phyloP scores from a whole-genome alignment of 2,113 vertebrate genomes.

The Pseudonaja textilis region DNA sequence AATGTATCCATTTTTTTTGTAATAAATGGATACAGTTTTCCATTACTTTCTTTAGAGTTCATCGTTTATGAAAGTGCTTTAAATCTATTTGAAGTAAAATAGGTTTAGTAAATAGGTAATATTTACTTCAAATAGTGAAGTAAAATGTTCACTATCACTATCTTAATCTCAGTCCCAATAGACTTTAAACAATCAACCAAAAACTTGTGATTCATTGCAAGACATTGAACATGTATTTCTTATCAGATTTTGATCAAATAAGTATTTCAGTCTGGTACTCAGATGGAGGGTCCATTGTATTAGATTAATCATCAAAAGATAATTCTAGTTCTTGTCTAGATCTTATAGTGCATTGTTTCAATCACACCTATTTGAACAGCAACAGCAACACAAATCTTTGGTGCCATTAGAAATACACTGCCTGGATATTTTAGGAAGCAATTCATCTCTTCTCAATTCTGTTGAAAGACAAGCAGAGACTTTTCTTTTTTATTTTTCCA shows the following conservation, averaged over 20 bases:
- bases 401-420: neutral
- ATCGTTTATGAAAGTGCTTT: no score
- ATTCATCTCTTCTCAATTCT: neutral
- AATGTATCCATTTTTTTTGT: neutral
- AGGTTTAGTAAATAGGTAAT: no score
- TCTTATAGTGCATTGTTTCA: neutral
- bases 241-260: neutral
- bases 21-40: no score
- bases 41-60: no score
- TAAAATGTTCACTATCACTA: neutral
- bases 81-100: no score
- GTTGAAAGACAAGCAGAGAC: neutral
- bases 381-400: neutral
- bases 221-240: neutral
- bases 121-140: no score
- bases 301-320: neutral
- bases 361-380: neutral
- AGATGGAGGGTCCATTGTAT: neutral
- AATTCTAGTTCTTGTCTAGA: neutral
- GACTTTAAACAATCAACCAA: neutral
- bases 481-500: neutral
- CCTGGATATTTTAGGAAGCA: neutral
- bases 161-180: neutral
- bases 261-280: neutral
- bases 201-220: neutral